These are phyloP conservation scores for Henicopernis longicauda DNA, from an alignment of 2,113 vertebrate genomes.

Conservation along the genomic window DNA sequence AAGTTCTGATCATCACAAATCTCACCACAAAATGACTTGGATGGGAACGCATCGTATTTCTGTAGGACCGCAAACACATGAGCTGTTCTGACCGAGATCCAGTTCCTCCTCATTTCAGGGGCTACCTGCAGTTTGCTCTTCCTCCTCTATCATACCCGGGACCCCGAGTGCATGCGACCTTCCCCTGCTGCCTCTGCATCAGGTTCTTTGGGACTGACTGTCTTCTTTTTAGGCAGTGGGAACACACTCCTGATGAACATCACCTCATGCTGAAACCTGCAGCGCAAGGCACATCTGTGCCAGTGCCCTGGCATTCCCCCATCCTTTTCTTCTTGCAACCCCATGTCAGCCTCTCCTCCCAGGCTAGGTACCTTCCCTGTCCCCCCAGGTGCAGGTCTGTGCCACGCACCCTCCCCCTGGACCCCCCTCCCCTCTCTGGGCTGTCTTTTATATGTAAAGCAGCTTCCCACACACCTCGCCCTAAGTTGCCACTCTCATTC, in stretches of 20 bases:
- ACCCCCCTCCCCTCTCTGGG: neutral
- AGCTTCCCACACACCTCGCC: neutral
- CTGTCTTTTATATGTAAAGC: neutral
- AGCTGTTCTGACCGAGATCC: neutral
- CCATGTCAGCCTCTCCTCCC: neutral
- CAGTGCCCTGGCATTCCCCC: neutral
- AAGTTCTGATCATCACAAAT: neutral
- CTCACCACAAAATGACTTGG: neutral
- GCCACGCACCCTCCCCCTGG: neutral
- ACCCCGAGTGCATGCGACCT: rapidly evolving
- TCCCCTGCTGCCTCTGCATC: neutral
- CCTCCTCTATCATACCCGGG: rapidly evolving
- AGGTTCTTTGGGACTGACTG: neutral
- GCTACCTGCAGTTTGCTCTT: neutral
- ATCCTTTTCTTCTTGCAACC: rapidly evolving
- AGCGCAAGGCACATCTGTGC: rapidly evolving
- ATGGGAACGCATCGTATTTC: neutral
- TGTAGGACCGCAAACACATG: neutral
- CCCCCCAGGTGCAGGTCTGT: rapidly evolving
- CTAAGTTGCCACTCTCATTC: neutral
- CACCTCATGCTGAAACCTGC: neutral
- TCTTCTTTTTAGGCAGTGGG: neutral
- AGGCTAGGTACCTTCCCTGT: neutral
- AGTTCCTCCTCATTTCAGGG: neutral
- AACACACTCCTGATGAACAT: rapidly evolving